These are phyloP conservation scores for Pachyuromys duprasi DNA, from an alignment of 2,797 vertebrate species.

Conservation along the genomic window DNA sequence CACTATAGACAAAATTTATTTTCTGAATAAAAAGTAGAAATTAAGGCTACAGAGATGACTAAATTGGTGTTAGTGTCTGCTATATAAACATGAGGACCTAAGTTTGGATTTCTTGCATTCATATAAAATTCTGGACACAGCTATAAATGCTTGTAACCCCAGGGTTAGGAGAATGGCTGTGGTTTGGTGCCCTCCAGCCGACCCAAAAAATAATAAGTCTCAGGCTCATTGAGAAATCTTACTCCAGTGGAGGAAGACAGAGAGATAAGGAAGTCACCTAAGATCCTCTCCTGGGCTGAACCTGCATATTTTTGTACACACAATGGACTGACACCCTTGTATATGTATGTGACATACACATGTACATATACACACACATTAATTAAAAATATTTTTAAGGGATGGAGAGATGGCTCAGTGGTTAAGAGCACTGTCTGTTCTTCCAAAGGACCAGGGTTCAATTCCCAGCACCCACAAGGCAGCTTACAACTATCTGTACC, in stretches of 20 bases:
- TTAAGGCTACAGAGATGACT: neutral
- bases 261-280: neutral
- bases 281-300: neutral
- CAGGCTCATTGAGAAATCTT: neutral
- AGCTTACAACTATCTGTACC: too few relatives aligned
- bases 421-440: too few relatives aligned
- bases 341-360: too few relatives aligned
- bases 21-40: conserved; percentile 43
- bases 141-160: neutral
- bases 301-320: rapidly evolving
- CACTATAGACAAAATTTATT: neutral
- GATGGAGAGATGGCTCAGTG: too few relatives aligned
- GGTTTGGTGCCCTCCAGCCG: too few relatives aligned
- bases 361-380: neutral
- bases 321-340: too few relatives aligned
- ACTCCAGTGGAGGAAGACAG: neutral
- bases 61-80: too few relatives aligned
- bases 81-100: neutral
- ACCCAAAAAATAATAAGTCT: neutral
- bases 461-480: too few relatives aligned
- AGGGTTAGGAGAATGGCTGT: neutral
- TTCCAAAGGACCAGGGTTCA: too few relatives aligned
- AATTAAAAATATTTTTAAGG: neutral
- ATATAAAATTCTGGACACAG: neutral
- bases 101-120: too few relatives aligned